Evolutionary conservation across 2,113 vertebrate genomes (phyloP), one percentile per base, ranked within the genome.

Genomic region (Ovibos moschatus): DNA sequence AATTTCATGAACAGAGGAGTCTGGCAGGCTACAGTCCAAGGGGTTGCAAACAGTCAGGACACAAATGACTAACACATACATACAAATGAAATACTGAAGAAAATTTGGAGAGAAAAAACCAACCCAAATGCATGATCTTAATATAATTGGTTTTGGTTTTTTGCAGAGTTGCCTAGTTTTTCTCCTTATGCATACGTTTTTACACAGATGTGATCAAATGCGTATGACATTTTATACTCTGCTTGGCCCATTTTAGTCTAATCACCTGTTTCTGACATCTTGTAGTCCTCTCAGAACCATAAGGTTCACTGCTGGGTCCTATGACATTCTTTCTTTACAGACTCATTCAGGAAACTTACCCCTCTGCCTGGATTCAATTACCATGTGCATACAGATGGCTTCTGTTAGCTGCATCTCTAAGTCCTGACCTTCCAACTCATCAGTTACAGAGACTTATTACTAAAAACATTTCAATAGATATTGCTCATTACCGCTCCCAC

Each of bases 241-340:
- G 30, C 43, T 27, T 82, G 88, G 30, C 50, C 47, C 43, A 67
- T 21, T 58, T 1, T 15, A 27, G 53, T 64, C n/a, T 79, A 23
- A 45, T 88, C 88, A 27, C 93, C 62, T 78, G 47, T 60, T 79
- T 94, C 95, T 95, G 89, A 79, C 94, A 92, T 89, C 57, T 19
- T 17, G 40, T 57, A n/a, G 74, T 36, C 40, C 27, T 90, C 43
- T 71, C 36, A 21, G 64, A 93, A 82, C 62, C 83, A 45, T 0
- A 28, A 57, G 40, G 81, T 40, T 89, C 92, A 88, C 4, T 81
- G 74, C 62, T 67, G 36, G 27, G 85, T 82, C 86, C 33, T 71
- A 3, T 2, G 57, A 83, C 50, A 71, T 89, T 53, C 91, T 33
- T 95, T 53, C 84, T 84, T 55, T 55, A 71, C 74, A 27, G n/a